These are phyloP conservation scores for Tortricodes alternella DNA, from an alignment of 2,888 invertebrate species.

Conservation along the genomic window DNA sequence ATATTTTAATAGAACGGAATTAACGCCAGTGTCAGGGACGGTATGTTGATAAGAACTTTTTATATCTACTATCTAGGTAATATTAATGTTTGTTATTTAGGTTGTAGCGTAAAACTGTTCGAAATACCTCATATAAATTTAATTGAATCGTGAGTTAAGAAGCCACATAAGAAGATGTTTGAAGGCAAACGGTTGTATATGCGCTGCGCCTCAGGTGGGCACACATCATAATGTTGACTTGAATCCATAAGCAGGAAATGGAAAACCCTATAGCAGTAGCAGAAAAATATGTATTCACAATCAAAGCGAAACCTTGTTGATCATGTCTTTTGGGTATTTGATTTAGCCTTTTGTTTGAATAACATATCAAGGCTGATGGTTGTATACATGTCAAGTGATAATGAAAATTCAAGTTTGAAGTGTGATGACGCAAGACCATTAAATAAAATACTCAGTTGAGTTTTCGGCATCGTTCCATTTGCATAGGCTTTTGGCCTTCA, in stretches of 20 bases:
- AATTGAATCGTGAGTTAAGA: slow-evolving; percentile 2
- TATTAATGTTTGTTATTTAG: slow-evolving; percentile 5
- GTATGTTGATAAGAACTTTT: slow-evolving; percentile 19
- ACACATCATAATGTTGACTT: slow-evolving; percentile 22
- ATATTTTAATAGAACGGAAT: slow-evolving; percentile 52
- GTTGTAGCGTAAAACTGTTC: slow-evolving; percentile 2
- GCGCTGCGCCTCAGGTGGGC: slow-evolving; percentile 9
- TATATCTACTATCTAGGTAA: neutral
- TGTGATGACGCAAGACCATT: slow-evolving; percentile 81
- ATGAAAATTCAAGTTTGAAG: slow-evolving; percentile 83
- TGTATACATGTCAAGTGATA: slow-evolving; percentile 80
- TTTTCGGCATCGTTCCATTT: slow-evolving; percentile 81
- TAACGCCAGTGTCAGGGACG: slow-evolving; percentile 36
- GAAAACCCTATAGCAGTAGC: slow-evolving; percentile 42
- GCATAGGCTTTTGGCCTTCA: slow-evolving; percentile 78
- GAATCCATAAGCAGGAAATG: slow-evolving; percentile 26
- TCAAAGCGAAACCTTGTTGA: slow-evolving; percentile 70
- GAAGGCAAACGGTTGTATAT: neutral
- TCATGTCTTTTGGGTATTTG: slow-evolving; percentile 73
- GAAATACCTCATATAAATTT: slow-evolving; percentile 8
- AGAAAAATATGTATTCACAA: slow-evolving; percentile 63
- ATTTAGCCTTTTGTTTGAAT: slow-evolving; percentile 80
- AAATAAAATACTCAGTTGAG: slow-evolving; percentile 71
- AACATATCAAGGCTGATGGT: slow-evolving; percentile 80
- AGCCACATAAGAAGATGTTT: neutral